A percentile compares a stretch with the other conserved stretches of the same genome.
Evolutionary conservation across 2,797 vertebrate genomes (phyloP).

Genomic region (Sciaenops ocellatus): DNA sequence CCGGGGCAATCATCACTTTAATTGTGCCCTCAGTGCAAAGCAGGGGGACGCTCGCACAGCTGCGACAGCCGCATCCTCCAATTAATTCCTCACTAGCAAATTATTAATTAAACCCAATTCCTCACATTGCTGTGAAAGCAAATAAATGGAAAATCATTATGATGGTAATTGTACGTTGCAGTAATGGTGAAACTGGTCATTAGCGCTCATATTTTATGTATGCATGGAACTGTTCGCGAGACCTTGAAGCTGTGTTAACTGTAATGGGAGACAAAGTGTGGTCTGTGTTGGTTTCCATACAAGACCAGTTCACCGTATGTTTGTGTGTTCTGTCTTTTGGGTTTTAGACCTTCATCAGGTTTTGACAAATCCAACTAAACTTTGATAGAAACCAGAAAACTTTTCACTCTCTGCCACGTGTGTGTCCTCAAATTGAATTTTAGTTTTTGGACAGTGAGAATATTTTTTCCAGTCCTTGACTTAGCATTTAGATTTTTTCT

Average conservation of each 20-base stretch:
- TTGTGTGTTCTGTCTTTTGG: neutral
- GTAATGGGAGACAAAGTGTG: constrained; percentile 40
- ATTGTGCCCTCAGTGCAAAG: constrained; percentile 64
- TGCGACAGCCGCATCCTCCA: constrained; percentile 63
- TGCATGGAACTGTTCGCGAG: constrained; percentile 65
- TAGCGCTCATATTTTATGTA: constrained; percentile 83
- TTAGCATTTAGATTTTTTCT: neutral
- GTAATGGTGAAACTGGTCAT: constrained; percentile 80
- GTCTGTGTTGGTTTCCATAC: constrained; percentile 3
- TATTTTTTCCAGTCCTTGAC: neutral
- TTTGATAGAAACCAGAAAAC: neutral
- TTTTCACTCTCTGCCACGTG: too few species aligned
- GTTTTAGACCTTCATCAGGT: too few species aligned
- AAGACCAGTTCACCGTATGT: neutral
- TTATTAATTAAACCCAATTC: constrained; percentile 83
- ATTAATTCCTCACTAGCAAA: constrained; percentile 76
- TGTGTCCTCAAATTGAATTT: neutral
- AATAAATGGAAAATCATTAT: constrained; percentile 82
- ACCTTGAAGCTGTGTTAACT: constrained; percentile 61
- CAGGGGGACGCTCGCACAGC: constrained; percentile 59
- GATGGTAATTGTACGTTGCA: constrained; percentile 82
- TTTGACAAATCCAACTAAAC: neutral
- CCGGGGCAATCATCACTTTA: constrained; percentile 59
- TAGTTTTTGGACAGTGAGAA: neutral
- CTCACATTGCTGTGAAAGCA: constrained; percentile 76